Evolutionary conservation across 2,797 vertebrate species (phyloP).

Genomic region (Adrianichthys oophorus): DNA sequence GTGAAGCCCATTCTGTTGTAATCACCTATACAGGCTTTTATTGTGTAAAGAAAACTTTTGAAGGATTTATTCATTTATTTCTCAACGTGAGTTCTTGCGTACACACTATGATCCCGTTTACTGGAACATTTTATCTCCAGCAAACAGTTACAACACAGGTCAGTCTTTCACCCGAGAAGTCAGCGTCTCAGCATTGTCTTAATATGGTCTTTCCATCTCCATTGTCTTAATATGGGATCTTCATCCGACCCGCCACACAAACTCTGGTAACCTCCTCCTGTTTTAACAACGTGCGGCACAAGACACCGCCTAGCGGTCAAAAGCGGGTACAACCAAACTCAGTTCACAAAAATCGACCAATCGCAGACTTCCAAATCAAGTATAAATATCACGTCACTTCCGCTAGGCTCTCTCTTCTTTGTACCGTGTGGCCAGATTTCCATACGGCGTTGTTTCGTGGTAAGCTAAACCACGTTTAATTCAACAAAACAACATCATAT

Average conservation of each 20-base stretch:
- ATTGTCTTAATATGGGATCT: conserved; percentile 79
- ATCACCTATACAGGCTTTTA: neutral
- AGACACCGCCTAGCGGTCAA: conserved; percentile 19
- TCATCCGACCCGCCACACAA: conserved; percentile 40
- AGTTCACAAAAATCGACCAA: conserved; percentile 32
- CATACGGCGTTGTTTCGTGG: conserved; percentile 88
- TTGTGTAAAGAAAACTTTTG: neutral
- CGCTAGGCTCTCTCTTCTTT: conserved; percentile 69
- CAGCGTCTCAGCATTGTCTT: conserved; percentile 75
- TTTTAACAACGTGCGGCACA: too few relatives aligned
- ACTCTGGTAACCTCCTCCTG: conserved; percentile 28
- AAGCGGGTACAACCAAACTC: accelerated
- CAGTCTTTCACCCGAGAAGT: conserved; percentile 58
- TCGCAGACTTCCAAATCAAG: conserved; percentile 13
- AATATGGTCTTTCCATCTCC: conserved; percentile 82
- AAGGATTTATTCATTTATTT: conserved; percentile 23
- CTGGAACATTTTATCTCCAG: conserved; percentile 68
- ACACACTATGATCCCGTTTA: conserved; percentile 44
- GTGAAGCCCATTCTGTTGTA: neutral
- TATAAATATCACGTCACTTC: conserved; percentile 70
- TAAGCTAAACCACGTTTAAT: conserved; percentile 50
- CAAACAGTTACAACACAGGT: conserved; percentile 72
- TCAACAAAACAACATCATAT: accelerated
- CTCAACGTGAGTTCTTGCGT: conserved; percentile 42
- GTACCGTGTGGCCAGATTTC: conserved; percentile 74